Evolutionary conservation across 2,888 invertebrate species (phyloP).

Genomic region (Hypena proboscidalis): DNA sequence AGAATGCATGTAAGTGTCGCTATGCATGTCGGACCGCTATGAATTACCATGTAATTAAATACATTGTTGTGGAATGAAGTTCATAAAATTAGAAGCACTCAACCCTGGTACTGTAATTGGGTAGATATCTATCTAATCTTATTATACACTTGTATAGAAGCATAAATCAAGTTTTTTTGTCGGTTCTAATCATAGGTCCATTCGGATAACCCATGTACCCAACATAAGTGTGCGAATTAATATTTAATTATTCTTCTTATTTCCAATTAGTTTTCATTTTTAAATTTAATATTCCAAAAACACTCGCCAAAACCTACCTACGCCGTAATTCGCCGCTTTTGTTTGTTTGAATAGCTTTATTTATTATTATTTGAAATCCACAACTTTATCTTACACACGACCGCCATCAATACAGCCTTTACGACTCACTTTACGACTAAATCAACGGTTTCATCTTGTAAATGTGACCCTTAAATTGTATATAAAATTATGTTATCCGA

Average conservation of each 20-base stretch:
- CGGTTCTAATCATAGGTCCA: too few species aligned
- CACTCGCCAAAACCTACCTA: neutral
- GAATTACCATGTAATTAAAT: neutral
- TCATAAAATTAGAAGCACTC: too few species aligned
- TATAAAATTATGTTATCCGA: constrained; percentile 71
- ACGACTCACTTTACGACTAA: constrained; percentile 73
- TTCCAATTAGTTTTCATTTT: too few species aligned
- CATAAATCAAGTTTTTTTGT: too few species aligned
- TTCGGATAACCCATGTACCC: too few species aligned
- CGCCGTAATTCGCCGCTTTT: neutral
- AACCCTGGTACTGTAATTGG: too few species aligned
- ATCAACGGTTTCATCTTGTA: constrained; percentile 77
- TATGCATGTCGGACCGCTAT: neutral
- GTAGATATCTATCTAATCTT: too few species aligned
- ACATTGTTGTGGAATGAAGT: too few species aligned
- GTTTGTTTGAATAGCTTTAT: constrained; percentile 9
- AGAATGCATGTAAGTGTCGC: neutral
- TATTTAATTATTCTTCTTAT: too few species aligned
- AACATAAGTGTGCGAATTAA: too few species aligned
- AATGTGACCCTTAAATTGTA: constrained; percentile 72
- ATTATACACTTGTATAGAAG: too few species aligned
- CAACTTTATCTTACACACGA: constrained; percentile 62
- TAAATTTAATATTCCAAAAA: too few species aligned
- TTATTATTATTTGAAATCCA: constrained; percentile 62
- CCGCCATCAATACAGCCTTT: constrained; percentile 68